Conservation (phyloP, 2,113 vertebrate species). For the Perca flavescens region DNA sequence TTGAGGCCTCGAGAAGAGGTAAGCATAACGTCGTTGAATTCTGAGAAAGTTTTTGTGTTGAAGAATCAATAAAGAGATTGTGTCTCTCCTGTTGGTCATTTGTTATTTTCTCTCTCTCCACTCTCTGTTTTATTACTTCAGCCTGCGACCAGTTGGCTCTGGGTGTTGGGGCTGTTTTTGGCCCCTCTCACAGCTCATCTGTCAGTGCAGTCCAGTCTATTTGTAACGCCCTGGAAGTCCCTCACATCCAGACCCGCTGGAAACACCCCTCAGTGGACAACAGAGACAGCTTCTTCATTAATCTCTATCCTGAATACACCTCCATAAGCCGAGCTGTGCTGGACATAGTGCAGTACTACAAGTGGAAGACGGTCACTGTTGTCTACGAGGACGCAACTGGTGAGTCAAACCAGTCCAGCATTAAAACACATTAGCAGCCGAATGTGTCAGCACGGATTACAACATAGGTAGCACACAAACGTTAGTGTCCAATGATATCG, state of each 20-base stretch:
- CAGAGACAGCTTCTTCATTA: slow-evolving; percentile 95
- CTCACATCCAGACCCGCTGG: slow-evolving; percentile 98
- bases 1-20: slow-evolving; percentile 98
- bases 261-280: slow-evolving; percentile 95
- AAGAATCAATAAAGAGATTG: background rate
- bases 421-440: background rate
- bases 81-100: background rate
- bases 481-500: background rate
- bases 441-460: background rate
- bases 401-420: slow-evolving; percentile 69
- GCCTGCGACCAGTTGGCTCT: slow-evolving; percentile 97
- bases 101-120: background rate
- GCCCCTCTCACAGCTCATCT: slow-evolving; percentile 95
- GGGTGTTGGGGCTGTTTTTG: slow-evolving; percentile 95
- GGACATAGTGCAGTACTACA: slow-evolving; percentile 95
- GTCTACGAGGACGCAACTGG: slow-evolving; percentile 98
- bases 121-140: slow-evolving; percentile 56
- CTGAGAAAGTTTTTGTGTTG: background rate
- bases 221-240: slow-evolving; percentile 97
- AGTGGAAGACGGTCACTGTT: slow-evolving; percentile 95
- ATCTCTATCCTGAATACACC: slow-evolving; percentile 95
- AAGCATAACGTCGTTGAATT: slow-evolving; percentile 48
- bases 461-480: background rate
- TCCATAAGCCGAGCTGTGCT: slow-evolving; percentile 95
- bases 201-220: slow-evolving; percentile 98